Conservation (phyloP, 2,797 vertebrate genomes). For the Microctenopoma lineatum region DNA sequence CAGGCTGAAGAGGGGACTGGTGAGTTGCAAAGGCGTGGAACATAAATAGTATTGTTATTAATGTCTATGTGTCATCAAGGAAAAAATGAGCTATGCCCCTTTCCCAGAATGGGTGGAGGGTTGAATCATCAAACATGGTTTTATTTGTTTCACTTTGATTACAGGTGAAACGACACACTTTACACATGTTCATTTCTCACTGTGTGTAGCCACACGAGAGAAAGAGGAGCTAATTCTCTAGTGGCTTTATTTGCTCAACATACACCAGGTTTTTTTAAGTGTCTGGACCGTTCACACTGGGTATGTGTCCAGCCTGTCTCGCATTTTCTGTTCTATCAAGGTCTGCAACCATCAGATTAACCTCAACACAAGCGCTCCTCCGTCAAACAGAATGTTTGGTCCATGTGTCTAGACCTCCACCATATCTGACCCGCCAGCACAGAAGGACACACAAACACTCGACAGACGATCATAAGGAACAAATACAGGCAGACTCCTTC, state of each 20-base stretch:
- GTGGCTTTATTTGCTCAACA: slow-evolving; percentile 31
- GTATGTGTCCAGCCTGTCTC: slow-evolving; percentile 65
- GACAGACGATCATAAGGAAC: slow-evolving; percentile 83
- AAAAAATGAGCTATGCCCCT: neutral
- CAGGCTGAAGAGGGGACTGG: no score
- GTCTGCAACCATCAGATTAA: slow-evolving; percentile 77
- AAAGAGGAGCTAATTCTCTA: slow-evolving; percentile 29
- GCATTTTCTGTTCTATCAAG: slow-evolving; percentile 77
- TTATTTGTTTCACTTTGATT: slow-evolving; percentile 9
- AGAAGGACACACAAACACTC: slow-evolving; percentile 86
- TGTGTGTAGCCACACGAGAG: slow-evolving; percentile 2
- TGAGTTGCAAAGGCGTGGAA: no score
- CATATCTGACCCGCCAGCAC: slow-evolving; percentile 85
- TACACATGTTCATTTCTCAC: slow-evolving; percentile 12
- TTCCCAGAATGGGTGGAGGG: neutral
- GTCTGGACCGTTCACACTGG: slow-evolving; percentile 62
- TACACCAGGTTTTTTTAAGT: slow-evolving; percentile 65
- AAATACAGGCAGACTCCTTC: slow-evolving; percentile 78
- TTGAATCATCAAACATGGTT: slow-evolving; percentile 1
- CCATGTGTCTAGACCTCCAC: slow-evolving; percentile 83
- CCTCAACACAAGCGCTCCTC: slow-evolving; percentile 69
- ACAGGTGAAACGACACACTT: neutral
- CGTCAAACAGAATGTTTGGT: slow-evolving; percentile 78
- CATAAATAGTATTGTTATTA: neutral
- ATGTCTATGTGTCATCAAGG: neutral